Evolutionary conservation across 1,140 invertebrate species (phyloP).

Genomic region (Euura lappo): DNA sequence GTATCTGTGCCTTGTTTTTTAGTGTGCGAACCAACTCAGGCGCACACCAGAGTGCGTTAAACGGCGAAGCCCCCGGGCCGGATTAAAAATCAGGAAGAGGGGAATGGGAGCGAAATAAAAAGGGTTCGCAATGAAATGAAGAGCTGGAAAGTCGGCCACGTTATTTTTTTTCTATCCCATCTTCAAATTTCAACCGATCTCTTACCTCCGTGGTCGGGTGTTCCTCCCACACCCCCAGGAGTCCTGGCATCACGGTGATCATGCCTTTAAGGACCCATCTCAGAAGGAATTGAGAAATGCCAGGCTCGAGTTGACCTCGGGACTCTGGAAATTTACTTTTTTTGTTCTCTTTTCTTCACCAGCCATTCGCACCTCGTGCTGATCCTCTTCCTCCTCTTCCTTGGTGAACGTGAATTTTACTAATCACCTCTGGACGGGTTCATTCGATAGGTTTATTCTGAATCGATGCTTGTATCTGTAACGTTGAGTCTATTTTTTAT

Average conservation of each 20-base stretch:
- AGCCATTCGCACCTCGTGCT: background rate
- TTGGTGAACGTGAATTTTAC: no score
- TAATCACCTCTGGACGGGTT: no score
- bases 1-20: no score
- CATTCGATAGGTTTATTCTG: no score
- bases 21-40: background rate
- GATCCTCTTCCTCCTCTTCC: background rate
- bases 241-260: conserved; percentile 9
- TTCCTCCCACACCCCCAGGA: conserved; percentile 21
- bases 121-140: no score
- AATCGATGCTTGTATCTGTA: no score
- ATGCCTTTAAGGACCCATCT: conserved; percentile 16
- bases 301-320: conserved; percentile 25
- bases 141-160: no score
- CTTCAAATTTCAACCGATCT: background rate
- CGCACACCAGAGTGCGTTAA: background rate
- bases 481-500: no score
- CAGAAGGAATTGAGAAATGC: no score
- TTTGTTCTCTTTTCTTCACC: background rate
- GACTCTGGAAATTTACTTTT: conserved; percentile 27
- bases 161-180: no score
- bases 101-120: no score
- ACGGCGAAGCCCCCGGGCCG: background rate
- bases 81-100: conserved; percentile 1
- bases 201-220: conserved; percentile 30